Conservation (phyloP, 1,140 invertebrate genomes). For the Asobara japonica region DNA sequence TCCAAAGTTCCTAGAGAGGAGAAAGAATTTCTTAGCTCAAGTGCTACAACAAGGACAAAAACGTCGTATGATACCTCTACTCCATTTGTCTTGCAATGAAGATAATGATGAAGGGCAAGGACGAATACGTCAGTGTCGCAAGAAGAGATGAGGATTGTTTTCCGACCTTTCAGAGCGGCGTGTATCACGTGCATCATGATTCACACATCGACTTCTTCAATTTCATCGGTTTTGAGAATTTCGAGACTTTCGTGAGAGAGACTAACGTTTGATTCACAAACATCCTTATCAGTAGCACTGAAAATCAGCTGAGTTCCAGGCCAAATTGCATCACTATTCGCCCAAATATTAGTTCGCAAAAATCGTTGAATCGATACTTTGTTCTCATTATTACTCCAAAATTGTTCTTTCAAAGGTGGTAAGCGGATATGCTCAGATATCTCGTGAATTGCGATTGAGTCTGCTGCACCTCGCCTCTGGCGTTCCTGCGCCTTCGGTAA, state of each 20-base stretch:
- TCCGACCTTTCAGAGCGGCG: neutral
- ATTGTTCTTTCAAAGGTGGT: neutral
- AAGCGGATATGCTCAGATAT: neutral
- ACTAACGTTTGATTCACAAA: neutral
- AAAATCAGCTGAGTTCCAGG: neutral
- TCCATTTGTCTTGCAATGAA: neutral
- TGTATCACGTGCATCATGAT: neutral
- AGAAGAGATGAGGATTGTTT: neutral
- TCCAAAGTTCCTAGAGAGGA: neutral
- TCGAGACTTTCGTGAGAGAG: neutral
- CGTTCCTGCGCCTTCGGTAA: neutral
- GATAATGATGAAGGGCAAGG: neutral
- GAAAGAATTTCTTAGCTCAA: neutral
- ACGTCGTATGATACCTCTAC: neutral
- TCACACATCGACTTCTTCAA: neutral
- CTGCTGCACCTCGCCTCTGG: neutral
- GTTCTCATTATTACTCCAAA: slow-evolving; percentile 1
- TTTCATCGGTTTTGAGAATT: neutral
- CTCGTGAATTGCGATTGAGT: neutral
- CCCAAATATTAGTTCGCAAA: neutral
- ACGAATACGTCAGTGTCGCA: neutral
- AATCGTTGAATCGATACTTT: slow-evolving; percentile 20
- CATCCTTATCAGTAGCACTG: neutral
- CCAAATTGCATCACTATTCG: neutral
- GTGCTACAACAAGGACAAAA: neutral